Evolutionary conservation across 2,797 vertebrate species (phyloP), one percentile per base, ranked within the genome.

Genomic region (Melanotaenia boesemani): DNA sequence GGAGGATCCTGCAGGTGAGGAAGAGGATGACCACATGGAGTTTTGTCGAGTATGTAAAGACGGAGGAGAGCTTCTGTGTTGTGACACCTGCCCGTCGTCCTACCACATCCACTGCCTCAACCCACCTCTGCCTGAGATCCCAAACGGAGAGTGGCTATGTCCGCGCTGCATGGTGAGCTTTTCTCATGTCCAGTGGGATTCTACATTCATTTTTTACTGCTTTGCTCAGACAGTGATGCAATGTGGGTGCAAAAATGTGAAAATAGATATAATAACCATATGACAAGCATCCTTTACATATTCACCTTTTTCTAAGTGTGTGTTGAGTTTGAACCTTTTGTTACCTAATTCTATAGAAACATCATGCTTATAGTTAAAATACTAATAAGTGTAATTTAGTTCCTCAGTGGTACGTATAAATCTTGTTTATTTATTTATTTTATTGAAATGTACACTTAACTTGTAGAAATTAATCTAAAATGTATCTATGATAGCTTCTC

Each of bases 31-130:
- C 93, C 98, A 99, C 93, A 97, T 99, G 98, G 98, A 99, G 89
- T 99, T 99, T 83, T 99, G 98, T 85, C 92, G 98, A 44, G 96
- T 98, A 75, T 99, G 98, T 91, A 99, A 99, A 91, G 98, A 99
- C 0, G 98, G 98, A 13, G 98, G 98, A 28, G 98, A 99, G 91
- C 95, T 99, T 84, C 91, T 99, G 67, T 99, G 98, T 79, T 99
- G 98, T 0, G 98, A 99, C 88, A 97, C 98, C 60, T 99, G 98
- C 77, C 97, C 98, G 0, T 99, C 98, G 4, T 99, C 98, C 58
- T 99, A 99, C 87, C 98, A 99, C 94, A 96, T 99, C 83, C 97
- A 99, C 93, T 99, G 98, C 94, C 97, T 99, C 88, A 99, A 99
- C 93, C 98, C 98, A 0, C 98, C 98, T 0, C 95, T 99, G 71